Conservation (phyloP, 2,888 invertebrate genomes). For the Blastobasis adustella region DNA sequence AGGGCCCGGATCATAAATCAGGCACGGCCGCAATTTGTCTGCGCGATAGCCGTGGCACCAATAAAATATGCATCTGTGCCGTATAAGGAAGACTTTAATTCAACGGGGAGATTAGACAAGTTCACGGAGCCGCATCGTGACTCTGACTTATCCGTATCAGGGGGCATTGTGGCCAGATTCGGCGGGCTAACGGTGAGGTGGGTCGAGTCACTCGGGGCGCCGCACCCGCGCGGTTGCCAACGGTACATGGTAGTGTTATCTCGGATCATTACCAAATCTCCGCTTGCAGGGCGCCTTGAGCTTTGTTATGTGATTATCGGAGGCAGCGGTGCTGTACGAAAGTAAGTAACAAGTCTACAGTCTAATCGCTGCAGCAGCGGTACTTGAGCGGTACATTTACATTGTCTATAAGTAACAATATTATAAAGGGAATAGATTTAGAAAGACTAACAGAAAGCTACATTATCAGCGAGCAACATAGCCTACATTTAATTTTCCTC, state of each 20-base stretch:
- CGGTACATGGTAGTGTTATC: slow-evolving; percentile 60
- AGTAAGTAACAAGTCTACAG: too few species aligned
- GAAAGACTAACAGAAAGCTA: too few species aligned
- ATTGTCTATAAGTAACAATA: too few species aligned
- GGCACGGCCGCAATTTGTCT: slow-evolving; percentile 32
- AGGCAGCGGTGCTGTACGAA: too few species aligned
- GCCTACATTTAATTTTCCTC: too few species aligned
- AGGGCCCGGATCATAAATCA: slow-evolving; percentile 28
- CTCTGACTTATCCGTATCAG: slow-evolving; percentile 61
- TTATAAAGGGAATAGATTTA: too few species aligned
- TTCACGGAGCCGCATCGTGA: slow-evolving; percentile 59
- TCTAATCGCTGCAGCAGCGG: too few species aligned
- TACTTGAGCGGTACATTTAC: too few species aligned
- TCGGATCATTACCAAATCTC: slow-evolving; percentile 50
- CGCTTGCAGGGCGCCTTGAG: slow-evolving; percentile 17
- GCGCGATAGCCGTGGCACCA: slow-evolving; percentile 31
- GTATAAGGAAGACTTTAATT: slow-evolving; percentile 60
- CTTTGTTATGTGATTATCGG: too few species aligned
- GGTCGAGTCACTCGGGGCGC: slow-evolving; percentile 32
- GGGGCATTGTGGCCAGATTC: slow-evolving; percentile 68
- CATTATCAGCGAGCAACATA: too few species aligned
- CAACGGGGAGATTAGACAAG: slow-evolving; percentile 46
- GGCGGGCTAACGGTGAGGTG: slow-evolving; percentile 58
- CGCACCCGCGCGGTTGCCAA: slow-evolving; percentile 33
- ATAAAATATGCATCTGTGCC: slow-evolving; percentile 49